A percentile compares a stretch with the other conserved stretches of the same genome.
Conservation (phyloP, 2,888 invertebrate genomes). For the Lacanobia oleracea region DNA sequence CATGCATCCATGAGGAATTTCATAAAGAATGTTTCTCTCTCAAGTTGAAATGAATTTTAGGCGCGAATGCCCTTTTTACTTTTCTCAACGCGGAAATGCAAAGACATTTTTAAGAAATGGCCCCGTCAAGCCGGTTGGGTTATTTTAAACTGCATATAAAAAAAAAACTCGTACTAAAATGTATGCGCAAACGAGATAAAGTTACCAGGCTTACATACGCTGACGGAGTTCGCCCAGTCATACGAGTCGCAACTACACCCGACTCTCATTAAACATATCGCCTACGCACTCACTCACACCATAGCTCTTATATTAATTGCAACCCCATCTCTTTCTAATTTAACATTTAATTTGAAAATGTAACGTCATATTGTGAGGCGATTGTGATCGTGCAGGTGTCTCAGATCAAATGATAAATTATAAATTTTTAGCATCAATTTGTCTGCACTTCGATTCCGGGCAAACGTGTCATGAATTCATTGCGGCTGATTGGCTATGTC, state of each 20-base stretch:
- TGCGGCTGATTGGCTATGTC: slow-evolving; percentile 59
- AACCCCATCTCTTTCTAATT: slow-evolving; percentile 81
- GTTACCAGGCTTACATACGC: slow-evolving; percentile 86
- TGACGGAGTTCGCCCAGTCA: slow-evolving; percentile 77
- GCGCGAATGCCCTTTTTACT: slow-evolving; percentile 85
- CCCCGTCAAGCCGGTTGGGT: slow-evolving; percentile 85
- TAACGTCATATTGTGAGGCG: slow-evolving; percentile 60
- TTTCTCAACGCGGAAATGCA: slow-evolving; percentile 88
- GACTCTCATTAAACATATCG: slow-evolving; percentile 79
- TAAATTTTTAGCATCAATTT: slow-evolving; percentile 74
- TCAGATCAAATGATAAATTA: slow-evolving; percentile 68
- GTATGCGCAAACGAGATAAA: slow-evolving; percentile 88
- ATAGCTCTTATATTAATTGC: slow-evolving; percentile 76
- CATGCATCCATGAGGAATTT: slow-evolving; percentile 33
- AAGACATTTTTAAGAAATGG: slow-evolving; percentile 85
- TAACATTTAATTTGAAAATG: slow-evolving; percentile 70
- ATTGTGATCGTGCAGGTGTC: slow-evolving; percentile 66
- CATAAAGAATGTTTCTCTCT: slow-evolving; percentile 26
- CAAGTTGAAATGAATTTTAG: slow-evolving; percentile 73
- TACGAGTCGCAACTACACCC: slow-evolving; percentile 77
- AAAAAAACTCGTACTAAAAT: slow-evolving; percentile 88
- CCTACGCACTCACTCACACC: slow-evolving; percentile 78
- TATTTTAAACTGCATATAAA: slow-evolving; percentile 83
- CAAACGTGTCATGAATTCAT: slow-evolving; percentile 73
- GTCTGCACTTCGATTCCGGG: slow-evolving; percentile 69